Evolutionary conservation across 2,113 vertebrate genomes (phyloP), one percentile per base, ranked within the genome.

Genomic region (Pterocles burchelli): DNA sequence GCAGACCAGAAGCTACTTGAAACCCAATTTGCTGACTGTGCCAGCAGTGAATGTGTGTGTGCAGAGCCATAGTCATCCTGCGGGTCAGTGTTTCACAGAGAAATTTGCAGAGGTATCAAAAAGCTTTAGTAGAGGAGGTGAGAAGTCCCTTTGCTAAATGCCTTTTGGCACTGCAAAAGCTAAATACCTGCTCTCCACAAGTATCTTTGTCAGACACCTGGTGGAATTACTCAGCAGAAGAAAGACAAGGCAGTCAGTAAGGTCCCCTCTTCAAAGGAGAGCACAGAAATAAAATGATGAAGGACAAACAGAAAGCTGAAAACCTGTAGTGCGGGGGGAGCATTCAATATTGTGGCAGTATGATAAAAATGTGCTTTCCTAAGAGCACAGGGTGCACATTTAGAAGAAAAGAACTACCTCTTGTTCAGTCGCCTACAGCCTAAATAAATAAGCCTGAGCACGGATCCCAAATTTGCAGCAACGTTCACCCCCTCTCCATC

Each of bases 201-300:
- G 73, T 48, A 93, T 46, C 92, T 90, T 85, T 74, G 80, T 85
- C 80, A 93, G 68, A 48, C 72, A 95, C 65, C 29, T 38, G 18
- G 65, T 62, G 80, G 84, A 96, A 79, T 90, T 84, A 87, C 73
- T 76, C 83, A 63, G 76, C 83, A 90, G 73, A 95, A 94, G 80
- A 81, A 90, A 92, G 90, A n/a, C 52, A 61, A 45, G 51, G 79
- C 84, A 57, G 62, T 46, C 87, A 55, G 70, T 34, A 75, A 82
- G 85, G 62, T 79, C 84, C 76, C 57, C 28, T 80, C 41, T 89
- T 81, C 20, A 85, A 70, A 87, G 52, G 16, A 85, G 26, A 90
- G 70, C 63, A 85, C 34, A 45, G 83, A 90, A 95, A 88, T 86
- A 57, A 93, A 96, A 85, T 17, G 21, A 75, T 61, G 94, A 73